Conservation (phyloP, 2,888 invertebrate species). For the Isoperla grammatica region DNA sequence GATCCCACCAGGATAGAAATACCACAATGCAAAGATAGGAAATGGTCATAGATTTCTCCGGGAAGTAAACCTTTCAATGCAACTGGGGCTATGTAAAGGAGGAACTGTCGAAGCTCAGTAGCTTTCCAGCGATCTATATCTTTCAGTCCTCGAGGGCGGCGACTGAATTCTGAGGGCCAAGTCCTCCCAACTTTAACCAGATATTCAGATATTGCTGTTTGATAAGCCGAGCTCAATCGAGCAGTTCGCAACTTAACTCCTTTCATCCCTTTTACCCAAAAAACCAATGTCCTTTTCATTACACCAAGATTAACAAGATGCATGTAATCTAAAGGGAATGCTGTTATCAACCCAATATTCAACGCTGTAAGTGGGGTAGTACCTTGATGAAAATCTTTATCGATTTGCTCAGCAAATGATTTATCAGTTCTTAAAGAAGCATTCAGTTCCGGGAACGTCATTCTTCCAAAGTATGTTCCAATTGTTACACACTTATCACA, state of each 20-base stretch:
- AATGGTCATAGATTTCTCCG: conserved; percentile 20
- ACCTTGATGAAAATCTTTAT: conserved; percentile 26
- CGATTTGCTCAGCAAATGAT: conserved; percentile 18
- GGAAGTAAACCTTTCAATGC: conserved; percentile 22
- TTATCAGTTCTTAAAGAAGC: conserved; percentile 22
- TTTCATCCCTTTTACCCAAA: background rate
- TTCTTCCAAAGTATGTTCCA: conserved; percentile 20
- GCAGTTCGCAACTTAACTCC: too few relatives aligned
- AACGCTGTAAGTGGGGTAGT: conserved; percentile 20
- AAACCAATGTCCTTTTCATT: conserved; percentile 2
- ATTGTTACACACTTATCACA: conserved; percentile 27
- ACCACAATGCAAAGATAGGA: conserved; percentile 22
- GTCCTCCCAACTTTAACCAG: too few relatives aligned
- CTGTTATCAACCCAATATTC: conserved; percentile 6
- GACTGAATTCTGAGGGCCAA: too few relatives aligned
- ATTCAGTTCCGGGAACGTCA: conserved; percentile 28
- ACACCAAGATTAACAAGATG: conserved; percentile 15
- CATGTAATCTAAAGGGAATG: conserved; percentile 16
- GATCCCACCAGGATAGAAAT: too few relatives aligned
- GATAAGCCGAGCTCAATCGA: too few relatives aligned
- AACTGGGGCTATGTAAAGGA: conserved; percentile 20
- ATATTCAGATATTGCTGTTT: too few relatives aligned
- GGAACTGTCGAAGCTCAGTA: too few relatives aligned
- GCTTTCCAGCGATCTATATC: conserved; percentile 7
- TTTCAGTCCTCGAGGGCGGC: too few relatives aligned